Percentiles rank a stretch among this genome's conserved stretches.
These are phyloP conservation scores for Andrena marginata DNA, from an alignment of 2,888 invertebrate species.

Conservation along the genomic window DNA sequence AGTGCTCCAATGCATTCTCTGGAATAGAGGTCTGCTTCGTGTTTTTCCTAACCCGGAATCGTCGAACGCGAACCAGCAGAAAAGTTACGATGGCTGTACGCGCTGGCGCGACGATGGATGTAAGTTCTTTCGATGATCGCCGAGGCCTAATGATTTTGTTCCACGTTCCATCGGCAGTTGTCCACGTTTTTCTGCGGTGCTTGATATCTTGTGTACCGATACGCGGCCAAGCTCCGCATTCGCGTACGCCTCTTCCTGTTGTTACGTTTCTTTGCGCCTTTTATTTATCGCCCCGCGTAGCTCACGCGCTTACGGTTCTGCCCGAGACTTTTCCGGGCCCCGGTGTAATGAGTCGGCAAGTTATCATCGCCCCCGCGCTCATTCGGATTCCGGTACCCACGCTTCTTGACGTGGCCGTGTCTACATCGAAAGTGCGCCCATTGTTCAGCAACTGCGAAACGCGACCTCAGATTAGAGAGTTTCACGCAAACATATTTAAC, in stretches of 20 bases:
- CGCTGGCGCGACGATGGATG: slow-evolving; percentile 58
- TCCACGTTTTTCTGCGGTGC: slow-evolving; percentile 63
- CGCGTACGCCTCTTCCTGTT: slow-evolving; percentile 70
- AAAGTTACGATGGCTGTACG: slow-evolving; percentile 50
- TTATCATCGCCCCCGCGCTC: slow-evolving; percentile 67
- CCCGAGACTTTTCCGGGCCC: slow-evolving; percentile 63
- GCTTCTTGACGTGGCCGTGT: slow-evolving; percentile 52
- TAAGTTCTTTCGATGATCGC: slow-evolving; percentile 64
- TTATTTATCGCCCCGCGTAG: slow-evolving; percentile 77
- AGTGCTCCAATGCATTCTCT: neutral
- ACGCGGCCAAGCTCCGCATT: slow-evolving; percentile 67
- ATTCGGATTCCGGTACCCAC: slow-evolving; percentile 70
- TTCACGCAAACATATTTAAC: too few relatives aligned
- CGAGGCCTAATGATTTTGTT: slow-evolving; percentile 69
- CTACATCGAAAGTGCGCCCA: slow-evolving; percentile 53
- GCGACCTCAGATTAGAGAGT: neutral
- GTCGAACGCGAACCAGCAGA: slow-evolving; percentile 30
- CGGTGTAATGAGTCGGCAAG: slow-evolving; percentile 67
- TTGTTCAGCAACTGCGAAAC: slow-evolving; percentile 39
- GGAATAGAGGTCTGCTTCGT: neutral
- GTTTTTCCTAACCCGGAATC: slow-evolving; percentile 13
- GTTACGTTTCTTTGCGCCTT: slow-evolving; percentile 68
- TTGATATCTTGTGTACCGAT: slow-evolving; percentile 55
- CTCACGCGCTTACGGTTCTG: slow-evolving; percentile 71
- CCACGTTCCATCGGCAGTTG: slow-evolving; percentile 68